Evolutionary conservation across 2,113 vertebrate species (phyloP).

Genomic region (Anolis carolinensis): DNA sequence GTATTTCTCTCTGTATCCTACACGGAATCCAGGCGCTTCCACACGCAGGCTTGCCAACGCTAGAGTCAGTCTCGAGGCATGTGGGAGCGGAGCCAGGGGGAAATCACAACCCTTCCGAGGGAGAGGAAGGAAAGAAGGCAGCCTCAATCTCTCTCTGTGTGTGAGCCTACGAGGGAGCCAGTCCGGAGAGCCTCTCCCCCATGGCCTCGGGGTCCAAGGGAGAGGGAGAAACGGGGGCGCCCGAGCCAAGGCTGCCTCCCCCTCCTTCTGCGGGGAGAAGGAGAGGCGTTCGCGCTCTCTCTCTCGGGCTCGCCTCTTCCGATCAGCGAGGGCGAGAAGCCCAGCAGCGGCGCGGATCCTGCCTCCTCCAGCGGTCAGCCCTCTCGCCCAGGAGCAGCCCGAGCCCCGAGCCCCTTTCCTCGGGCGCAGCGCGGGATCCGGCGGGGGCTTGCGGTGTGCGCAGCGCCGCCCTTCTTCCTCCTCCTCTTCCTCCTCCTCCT

Average conservation of each 20-base stretch:
- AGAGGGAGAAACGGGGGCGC: constrained; percentile 15
- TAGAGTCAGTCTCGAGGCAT: constrained; percentile 42
- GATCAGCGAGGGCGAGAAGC: too few relatives aligned
- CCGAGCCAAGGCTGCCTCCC: too few relatives aligned
- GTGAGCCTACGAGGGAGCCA: constrained; percentile 15
- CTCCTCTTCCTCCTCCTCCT: constrained; percentile 51
- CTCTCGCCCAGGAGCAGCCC: constrained; percentile 28
- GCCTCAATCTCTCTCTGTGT: too few relatives aligned
- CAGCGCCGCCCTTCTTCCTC: constrained; percentile 18
- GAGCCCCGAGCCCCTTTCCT: constrained; percentile 12
- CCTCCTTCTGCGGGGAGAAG: constrained; percentile 39
- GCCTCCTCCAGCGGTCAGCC: constrained; percentile 21
- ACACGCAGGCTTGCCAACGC: constrained; percentile 46
- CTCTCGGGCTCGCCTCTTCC: too few relatives aligned
- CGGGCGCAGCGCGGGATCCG: constrained; percentile 38
- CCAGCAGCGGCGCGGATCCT: not conserved
- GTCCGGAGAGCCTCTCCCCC: constrained; percentile 49
- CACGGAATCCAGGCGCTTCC: constrained; percentile 50
- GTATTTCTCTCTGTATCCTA: constrained; percentile 37
- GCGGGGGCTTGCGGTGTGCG: constrained; percentile 50
- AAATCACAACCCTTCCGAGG: too few relatives aligned
- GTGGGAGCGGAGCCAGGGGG: constrained; percentile 22
- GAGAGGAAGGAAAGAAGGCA: not conserved
- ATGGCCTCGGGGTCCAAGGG: constrained; percentile 31
- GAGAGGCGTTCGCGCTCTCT: too few relatives aligned